These are phyloP conservation scores for Kuschelorhynchus macadamiae DNA, from an alignment of 2,888 invertebrate species.

Conservation along the genomic window DNA sequence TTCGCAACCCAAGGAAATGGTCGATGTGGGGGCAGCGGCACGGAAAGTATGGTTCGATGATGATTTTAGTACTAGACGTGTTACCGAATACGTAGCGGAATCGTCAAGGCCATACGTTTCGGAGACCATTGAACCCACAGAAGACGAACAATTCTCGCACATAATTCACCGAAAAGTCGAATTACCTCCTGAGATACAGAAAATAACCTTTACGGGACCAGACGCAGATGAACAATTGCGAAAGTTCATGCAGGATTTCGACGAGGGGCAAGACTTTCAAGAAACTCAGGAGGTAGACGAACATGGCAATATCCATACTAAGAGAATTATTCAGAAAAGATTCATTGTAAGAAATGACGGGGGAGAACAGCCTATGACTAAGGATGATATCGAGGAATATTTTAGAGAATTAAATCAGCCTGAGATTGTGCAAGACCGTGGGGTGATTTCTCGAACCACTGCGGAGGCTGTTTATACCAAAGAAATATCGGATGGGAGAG, in stretches of 20 bases:
- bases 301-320: conserved; percentile 72
- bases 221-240: conserved; percentile 70
- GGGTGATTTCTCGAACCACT: conserved; percentile 35
- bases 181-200: conserved; percentile 70
- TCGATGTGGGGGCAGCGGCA: conserved; percentile 67
- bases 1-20: conserved; percentile 70
- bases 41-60: conserved; percentile 70
- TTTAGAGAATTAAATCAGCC: conserved; percentile 56
- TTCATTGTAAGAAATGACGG: conserved; percentile 66
- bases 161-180: conserved; percentile 70
- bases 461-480: conserved; percentile 58
- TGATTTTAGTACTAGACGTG: conserved; percentile 60
- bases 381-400: conserved; percentile 62
- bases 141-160: conserved; percentile 68
- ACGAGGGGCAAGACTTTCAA: conserved; percentile 70
- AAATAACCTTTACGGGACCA: conserved; percentile 71
- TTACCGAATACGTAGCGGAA: conserved; percentile 63
- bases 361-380: conserved; percentile 53
- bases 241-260: conserved; percentile 70
- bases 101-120: conserved; percentile 68
- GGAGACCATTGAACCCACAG: conserved; percentile 69
- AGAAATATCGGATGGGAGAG: conserved; percentile 60
- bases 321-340: conserved; percentile 69
- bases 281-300: conserved; percentile 71
- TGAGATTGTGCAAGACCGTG: conserved; percentile 51